These are phyloP conservation scores for Drosophila subquinaria DNA, from an alignment of 2,888 invertebrate species.

Conservation along the genomic window DNA sequence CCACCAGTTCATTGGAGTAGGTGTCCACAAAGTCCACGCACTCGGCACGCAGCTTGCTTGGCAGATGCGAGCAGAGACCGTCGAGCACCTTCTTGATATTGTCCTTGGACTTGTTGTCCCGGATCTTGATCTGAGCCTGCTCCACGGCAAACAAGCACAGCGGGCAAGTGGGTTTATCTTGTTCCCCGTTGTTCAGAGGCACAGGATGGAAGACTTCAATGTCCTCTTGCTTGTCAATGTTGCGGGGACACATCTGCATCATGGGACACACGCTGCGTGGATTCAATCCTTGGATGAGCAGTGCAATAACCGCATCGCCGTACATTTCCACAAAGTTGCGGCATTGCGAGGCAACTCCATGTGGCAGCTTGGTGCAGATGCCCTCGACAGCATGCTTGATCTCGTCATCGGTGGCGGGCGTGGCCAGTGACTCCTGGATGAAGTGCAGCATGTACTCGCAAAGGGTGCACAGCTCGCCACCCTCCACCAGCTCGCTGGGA, in stretches of 20 bases:
- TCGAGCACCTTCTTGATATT: slow-evolving; percentile 90
- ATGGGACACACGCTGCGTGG: slow-evolving; percentile 88
- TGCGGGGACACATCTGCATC: slow-evolving; percentile 89
- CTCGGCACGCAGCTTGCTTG: slow-evolving; percentile 88
- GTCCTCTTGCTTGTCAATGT: slow-evolving; percentile 84
- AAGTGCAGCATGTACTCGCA: slow-evolving; percentile 94
- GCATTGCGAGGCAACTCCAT: slow-evolving; percentile 88
- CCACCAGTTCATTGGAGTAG: slow-evolving; percentile 91
- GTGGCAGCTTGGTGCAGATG: slow-evolving; percentile 90
- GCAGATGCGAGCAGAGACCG: slow-evolving; percentile 90
- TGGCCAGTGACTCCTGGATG: slow-evolving; percentile 90
- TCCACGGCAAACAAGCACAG: slow-evolving; percentile 93
- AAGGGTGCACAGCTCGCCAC: slow-evolving; percentile 89
- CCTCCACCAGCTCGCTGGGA: slow-evolving; percentile 82
- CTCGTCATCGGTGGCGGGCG: slow-evolving; percentile 89
- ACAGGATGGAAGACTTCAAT: slow-evolving; percentile 87
- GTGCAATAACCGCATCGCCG: slow-evolving; percentile 91
- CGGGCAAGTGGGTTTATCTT: slow-evolving; percentile 91
- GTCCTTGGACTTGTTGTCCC: slow-evolving; percentile 91
- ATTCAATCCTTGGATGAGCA: slow-evolving; percentile 89
- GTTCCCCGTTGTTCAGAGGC: slow-evolving; percentile 67
- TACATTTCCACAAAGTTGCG: slow-evolving; percentile 91
- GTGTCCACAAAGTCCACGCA: slow-evolving; percentile 92
- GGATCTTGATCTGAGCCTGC: slow-evolving; percentile 90
- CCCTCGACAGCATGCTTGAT: slow-evolving; percentile 89